These are phyloP conservation scores for Vulpes ferrilata DNA, from an alignment of 2,113 vertebrate species.

Conservation along the genomic window DNA sequence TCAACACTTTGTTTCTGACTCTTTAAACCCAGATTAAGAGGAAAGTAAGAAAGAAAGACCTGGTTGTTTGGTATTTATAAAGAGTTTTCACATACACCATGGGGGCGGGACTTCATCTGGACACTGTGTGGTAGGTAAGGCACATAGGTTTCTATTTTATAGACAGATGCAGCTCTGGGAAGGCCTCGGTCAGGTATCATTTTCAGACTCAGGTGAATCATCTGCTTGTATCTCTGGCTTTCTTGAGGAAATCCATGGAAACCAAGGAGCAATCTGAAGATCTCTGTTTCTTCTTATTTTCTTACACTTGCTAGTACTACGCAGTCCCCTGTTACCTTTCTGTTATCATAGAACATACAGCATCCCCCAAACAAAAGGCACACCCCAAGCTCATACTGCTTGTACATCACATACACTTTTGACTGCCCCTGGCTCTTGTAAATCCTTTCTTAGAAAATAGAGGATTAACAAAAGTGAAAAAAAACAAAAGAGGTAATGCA, in stretches of 20 bases:
- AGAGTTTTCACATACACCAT: neutral
- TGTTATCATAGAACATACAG: neutral
- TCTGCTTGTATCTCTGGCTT: neutral
- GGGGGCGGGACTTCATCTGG: neutral
- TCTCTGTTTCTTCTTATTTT: neutral
- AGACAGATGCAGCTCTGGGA: neutral
- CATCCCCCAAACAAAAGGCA: conserved; percentile 6
- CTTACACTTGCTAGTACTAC: neutral
- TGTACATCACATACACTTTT: neutral
- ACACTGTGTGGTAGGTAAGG: neutral
- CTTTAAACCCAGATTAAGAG: neutral
- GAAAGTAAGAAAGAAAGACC: conserved; percentile 15
- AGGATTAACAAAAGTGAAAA: neutral
- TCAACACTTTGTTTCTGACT: neutral
- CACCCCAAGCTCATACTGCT: neutral
- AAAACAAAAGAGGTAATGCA: neutral
- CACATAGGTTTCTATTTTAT: neutral
- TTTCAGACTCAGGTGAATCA: conserved; percentile 8
- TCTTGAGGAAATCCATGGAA: neutral
- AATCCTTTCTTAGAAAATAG: neutral
- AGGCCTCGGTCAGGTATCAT: neutral
- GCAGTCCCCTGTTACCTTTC: neutral
- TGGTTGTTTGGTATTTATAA: neutral
- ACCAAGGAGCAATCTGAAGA: neutral
- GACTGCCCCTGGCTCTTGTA: neutral